These are phyloP conservation scores for Archilochus colubris DNA, from an alignment of 2,113 vertebrate genomes.

Conservation along the genomic window DNA sequence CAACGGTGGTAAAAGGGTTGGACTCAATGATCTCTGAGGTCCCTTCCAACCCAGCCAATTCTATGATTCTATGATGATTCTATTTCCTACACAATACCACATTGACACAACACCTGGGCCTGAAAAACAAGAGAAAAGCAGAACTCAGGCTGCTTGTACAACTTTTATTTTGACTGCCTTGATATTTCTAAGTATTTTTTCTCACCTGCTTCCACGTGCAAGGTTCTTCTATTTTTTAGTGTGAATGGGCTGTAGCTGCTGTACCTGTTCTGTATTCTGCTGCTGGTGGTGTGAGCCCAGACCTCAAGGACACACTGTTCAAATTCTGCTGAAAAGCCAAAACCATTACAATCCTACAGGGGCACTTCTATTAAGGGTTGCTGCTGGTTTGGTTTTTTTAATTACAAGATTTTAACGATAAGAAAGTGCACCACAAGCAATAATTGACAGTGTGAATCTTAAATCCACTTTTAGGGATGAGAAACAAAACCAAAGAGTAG, in stretches of 20 bases:
- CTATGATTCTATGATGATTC: no score
- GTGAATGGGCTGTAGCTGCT: neutral
- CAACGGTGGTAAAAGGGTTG: no score
- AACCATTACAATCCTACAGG: neutral
- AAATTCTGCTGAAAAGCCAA: neutral
- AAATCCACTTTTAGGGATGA: neutral
- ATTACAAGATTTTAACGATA: neutral
- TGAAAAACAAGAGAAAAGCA: neutral
- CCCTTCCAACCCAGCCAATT: no score
- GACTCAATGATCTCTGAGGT: no score
- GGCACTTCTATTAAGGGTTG: neutral
- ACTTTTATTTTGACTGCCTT: neutral
- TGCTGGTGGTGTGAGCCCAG: neutral
- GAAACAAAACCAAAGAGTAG: neutral
- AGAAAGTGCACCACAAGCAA: neutral
- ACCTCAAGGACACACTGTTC: neutral
- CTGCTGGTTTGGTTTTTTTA: neutral
- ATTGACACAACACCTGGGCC: neutral
- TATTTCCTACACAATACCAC: neutral
- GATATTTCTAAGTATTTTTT: neutral
- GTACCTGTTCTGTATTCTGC: neutral
- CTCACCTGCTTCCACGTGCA: neutral
- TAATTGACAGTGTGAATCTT: neutral
- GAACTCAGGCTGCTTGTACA: neutral
- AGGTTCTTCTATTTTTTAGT: neutral